These are phyloP conservation scores for Drosophila tripunctata DNA, from an alignment of 2,888 invertebrate genomes.

Conservation along the genomic window DNA sequence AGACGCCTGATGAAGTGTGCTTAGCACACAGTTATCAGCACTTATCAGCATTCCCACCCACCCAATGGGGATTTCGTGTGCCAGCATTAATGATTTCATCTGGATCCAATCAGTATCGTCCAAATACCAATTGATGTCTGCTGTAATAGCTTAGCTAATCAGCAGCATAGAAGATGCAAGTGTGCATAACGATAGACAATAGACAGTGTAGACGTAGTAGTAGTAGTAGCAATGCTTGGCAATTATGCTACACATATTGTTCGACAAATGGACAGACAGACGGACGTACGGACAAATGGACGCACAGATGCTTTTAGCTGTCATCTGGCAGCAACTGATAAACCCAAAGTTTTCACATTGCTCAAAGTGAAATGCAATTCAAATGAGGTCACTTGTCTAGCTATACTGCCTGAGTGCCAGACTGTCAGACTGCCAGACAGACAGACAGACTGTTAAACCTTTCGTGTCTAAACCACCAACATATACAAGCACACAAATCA, in stretches of 20 bases:
- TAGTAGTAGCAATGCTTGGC: too few relatives aligned
- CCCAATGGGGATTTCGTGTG: conserved; percentile 4
- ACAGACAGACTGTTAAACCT: too few relatives aligned
- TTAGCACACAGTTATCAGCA: background rate
- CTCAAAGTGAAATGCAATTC: conserved; percentile 54
- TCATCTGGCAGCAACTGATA: conserved; percentile 56
- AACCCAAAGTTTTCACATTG: conserved; percentile 57
- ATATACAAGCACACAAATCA: too few relatives aligned
- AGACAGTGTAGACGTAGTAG: conserved; percentile 21
- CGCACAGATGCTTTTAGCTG: conserved; percentile 1
- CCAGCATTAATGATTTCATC: background rate
- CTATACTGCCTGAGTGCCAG: conserved; percentile 5
- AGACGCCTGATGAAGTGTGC: background rate
- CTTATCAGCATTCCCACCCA: too few relatives aligned
- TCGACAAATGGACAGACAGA: background rate
- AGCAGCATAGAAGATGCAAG: conserved; percentile 16
- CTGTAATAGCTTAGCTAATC: conserved; percentile 48
- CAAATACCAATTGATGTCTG: conserved; percentile 47
- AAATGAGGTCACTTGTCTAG: conserved; percentile 54
- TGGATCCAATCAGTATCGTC: conserved; percentile 23
- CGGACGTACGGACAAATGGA: background rate
- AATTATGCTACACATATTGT: conserved; percentile 40
- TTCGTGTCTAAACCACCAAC: too few relatives aligned
- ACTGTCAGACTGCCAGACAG: background rate
- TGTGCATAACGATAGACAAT: conserved; percentile 31